Percentiles rank a stretch among this genome's conserved stretches.
Conservation (phyloP, 64 coral and sea anemone species). For the Acropora tenuis region DNA sequence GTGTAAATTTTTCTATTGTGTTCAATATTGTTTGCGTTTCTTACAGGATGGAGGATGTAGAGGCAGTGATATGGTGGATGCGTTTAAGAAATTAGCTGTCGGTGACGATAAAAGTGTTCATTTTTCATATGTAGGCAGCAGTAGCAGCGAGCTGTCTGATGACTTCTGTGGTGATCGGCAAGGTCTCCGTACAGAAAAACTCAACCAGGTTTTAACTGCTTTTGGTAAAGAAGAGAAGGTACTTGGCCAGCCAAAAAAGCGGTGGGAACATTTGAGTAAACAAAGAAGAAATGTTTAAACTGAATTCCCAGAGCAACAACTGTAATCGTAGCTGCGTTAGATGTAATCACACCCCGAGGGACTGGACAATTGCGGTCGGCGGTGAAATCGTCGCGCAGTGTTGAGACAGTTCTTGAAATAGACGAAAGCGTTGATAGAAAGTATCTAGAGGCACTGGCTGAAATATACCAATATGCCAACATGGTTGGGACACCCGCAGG, state of each 20-base stretch:
- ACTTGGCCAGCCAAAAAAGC: constrained; percentile 44
- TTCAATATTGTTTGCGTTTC: background rate
- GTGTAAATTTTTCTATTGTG: background rate
- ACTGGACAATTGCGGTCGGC: constrained; percentile 35
- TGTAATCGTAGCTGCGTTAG: constrained; percentile 28
- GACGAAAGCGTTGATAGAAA: background rate
- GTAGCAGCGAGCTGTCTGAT: constrained; percentile 49
- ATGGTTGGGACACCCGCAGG: constrained; percentile 43
- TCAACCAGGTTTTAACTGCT: constrained; percentile 42
- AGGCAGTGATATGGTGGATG: constrained; percentile 26
- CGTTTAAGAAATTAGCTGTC: constrained; percentile 42
- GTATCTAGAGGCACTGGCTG: constrained; percentile 42
- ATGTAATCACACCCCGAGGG: constrained; percentile 47
- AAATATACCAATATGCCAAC: constrained; percentile 43
- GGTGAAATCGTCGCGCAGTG: constrained; percentile 9
- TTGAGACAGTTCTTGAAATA: constrained; percentile 31
- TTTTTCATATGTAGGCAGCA: constrained; percentile 36
- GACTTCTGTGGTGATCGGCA: constrained; percentile 18
- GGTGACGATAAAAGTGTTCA: constrained; percentile 25
- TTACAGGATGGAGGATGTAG: constrained; percentile 13
- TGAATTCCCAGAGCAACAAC: background rate
- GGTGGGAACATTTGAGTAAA: constrained; percentile 18
- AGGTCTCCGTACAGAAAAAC: constrained; percentile 40
- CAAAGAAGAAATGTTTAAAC: constrained; percentile 10
- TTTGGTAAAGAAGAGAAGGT: constrained; percentile 26